These are phyloP conservation scores for Aromia moschata DNA, from an alignment of 2,888 invertebrate genomes.

Conservation along the genomic window DNA sequence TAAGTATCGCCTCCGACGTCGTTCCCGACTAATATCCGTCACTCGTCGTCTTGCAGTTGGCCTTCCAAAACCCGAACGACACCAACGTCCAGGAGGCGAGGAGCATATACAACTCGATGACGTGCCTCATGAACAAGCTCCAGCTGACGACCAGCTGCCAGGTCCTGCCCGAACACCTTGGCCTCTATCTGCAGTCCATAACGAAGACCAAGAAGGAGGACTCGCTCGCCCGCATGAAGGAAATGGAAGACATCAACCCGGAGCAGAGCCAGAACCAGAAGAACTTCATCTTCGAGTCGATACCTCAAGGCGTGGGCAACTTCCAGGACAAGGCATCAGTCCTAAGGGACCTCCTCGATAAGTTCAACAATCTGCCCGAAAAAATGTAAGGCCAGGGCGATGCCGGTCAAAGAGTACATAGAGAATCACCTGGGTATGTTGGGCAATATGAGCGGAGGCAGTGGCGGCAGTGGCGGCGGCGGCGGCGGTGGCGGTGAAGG, in stretches of 20 bases:
- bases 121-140: constrained; percentile 39
- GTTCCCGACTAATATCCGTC: neutral
- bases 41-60: constrained; percentile 4
- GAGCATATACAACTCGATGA: constrained; percentile 40
- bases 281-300: constrained; percentile 45
- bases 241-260: constrained; percentile 46
- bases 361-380: constrained; percentile 54
- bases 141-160: constrained; percentile 46
- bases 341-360: constrained; percentile 51
- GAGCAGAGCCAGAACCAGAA: constrained; percentile 42
- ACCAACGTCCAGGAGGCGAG: constrained; percentile 28
- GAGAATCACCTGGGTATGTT: constrained; percentile 54
- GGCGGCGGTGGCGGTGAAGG: no score
- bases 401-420: constrained; percentile 58
- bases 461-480: no score
- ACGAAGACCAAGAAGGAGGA: constrained; percentile 42
- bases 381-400: constrained; percentile 54
- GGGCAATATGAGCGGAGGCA: constrained; percentile 31
- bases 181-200: constrained; percentile 37
- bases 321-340: constrained; percentile 43
- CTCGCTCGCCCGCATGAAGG: constrained; percentile 37
- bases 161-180: constrained; percentile 35
- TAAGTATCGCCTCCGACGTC: constrained; percentile 2
- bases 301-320: constrained; percentile 31
- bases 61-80: constrained; percentile 24